Conservation (phyloP, 2,888 invertebrate species). For the Sarcophaga caerulescens region DNA sequence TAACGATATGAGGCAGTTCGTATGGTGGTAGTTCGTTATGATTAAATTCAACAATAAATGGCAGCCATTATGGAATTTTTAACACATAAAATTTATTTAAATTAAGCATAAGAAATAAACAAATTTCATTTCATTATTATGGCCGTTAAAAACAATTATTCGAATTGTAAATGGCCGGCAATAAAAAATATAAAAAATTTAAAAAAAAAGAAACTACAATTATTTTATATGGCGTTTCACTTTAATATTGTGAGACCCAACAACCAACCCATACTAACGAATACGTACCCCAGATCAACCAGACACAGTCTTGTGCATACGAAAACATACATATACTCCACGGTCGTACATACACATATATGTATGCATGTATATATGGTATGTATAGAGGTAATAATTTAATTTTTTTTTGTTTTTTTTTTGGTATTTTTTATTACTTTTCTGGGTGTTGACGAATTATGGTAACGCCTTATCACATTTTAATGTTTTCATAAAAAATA, state of each 20-base stretch:
- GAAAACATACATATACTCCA: too few relatives aligned
- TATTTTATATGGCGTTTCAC: neutral
- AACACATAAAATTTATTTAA: constrained; percentile 67
- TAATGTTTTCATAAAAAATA: neutral
- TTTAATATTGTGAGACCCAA: neutral
- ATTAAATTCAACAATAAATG: constrained; percentile 59
- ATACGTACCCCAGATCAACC: too few relatives aligned
- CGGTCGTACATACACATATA: too few relatives aligned
- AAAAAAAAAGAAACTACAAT: neutral
- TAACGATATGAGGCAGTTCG: constrained; percentile 19
- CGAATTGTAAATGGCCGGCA: constrained; percentile 57
- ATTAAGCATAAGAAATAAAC: constrained; percentile 59
- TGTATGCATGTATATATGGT: too few relatives aligned
- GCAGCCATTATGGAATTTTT: constrained; percentile 67
- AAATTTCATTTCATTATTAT: constrained; percentile 59
- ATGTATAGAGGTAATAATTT: constrained; percentile 4
- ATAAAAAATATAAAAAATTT: constrained; percentile 28
- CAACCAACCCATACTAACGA: neutral
- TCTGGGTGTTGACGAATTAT: constrained; percentile 79
- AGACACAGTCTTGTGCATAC: too few relatives aligned
- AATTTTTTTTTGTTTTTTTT: constrained; percentile 2
- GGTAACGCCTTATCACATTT: constrained; percentile 75
- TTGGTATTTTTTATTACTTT: constrained; percentile 43
- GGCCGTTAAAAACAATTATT: constrained; percentile 61
- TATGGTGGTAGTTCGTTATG: constrained; percentile 14